Conservation (phyloP, 2,888 invertebrate genomes). For the Malthinus flaveolus region DNA sequence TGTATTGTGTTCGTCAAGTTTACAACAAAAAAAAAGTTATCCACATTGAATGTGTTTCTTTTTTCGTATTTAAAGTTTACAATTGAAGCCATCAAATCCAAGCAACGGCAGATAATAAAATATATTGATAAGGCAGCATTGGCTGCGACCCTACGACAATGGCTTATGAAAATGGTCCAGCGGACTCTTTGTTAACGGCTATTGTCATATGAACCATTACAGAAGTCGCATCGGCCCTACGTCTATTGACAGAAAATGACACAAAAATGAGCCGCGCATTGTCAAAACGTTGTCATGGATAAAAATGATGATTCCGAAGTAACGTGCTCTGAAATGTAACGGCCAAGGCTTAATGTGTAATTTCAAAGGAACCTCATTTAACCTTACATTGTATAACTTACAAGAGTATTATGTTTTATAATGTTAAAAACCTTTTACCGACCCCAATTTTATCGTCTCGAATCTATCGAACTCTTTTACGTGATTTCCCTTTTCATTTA, state of each 20-base stretch:
- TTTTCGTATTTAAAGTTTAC: constrained; percentile 14
- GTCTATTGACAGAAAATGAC: constrained; percentile 48
- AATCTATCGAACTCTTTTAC: constrained; percentile 41
- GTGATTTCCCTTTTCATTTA: no score
- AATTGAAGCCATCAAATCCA: constrained; percentile 26
- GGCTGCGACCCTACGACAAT: constrained; percentile 50
- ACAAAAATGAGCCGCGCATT: constrained; percentile 48
- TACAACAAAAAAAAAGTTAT: background rate
- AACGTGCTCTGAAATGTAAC: constrained; percentile 51
- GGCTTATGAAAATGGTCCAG: constrained; percentile 54
- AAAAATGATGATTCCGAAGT: constrained; percentile 51
- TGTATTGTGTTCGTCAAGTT: background rate
- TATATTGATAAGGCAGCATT: constrained; percentile 47
- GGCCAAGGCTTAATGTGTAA: constrained; percentile 37
- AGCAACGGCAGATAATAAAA: constrained; percentile 40
- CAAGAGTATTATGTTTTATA: background rate
- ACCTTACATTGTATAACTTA: constrained; percentile 9
- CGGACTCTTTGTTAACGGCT: constrained; percentile 53
- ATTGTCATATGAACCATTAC: constrained; percentile 53
- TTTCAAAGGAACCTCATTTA: constrained; percentile 19
- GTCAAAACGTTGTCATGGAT: constrained; percentile 52
- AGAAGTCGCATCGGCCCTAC: constrained; percentile 45
- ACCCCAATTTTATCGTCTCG: constrained; percentile 39
- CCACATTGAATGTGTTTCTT: constrained; percentile 2
- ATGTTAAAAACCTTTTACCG: background rate